Evolutionary conservation across 1,140 invertebrate genomes (phyloP), one percentile per base, ranked within the genome.

Genomic region (Drosophila aff.): DNA sequence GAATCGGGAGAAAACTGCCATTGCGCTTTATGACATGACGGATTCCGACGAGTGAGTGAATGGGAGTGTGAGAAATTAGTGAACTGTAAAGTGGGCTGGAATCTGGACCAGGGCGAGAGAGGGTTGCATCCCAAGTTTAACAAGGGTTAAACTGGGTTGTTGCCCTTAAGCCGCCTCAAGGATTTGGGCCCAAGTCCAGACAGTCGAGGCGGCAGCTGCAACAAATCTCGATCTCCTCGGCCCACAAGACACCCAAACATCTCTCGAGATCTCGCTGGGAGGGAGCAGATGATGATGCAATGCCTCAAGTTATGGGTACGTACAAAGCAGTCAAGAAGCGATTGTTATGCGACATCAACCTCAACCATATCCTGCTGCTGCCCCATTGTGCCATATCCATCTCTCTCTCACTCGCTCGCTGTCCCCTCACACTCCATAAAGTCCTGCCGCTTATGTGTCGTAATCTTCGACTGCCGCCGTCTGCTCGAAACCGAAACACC

Each of bases 121-220:
- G 83, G 82, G 80, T 82, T 87, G 83, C 60, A 50, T 49, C 58
- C 44, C 44, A 71, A 77, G 83, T 69, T 80, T 82, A 87, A 87
- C 76, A 86, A 86, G 80, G 80, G 83, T 86, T 82, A 86, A 87
- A 82, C 82, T 81, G 82, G 60, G 61, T 67, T 72, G 73, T 41
- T 81, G 74, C 61, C 74, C 69, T 72, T 52, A 52, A 69, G 57
- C 38, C 47, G 43, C 38, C 58, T 76, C 53, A 83, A 80, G 72
- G 82, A 81, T 73, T 80, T 38, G 31, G 40, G 59, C 43, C 46
- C 33, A 55, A 65, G 57, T 46, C 59, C 53, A 47, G 53, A 47
- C 59, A 41, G 53, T 55, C 23, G 43, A 46, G 47, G 71, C 77
- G 3, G 23, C 23, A 78, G 76, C 68, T 59, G 67, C 76, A 49